Percentiles rank a stretch among this genome's conserved stretches.
These are phyloP conservation scores for Drosophila subobscura DNA, from an alignment of 1,140 invertebrate species.

Conservation along the genomic window DNA sequence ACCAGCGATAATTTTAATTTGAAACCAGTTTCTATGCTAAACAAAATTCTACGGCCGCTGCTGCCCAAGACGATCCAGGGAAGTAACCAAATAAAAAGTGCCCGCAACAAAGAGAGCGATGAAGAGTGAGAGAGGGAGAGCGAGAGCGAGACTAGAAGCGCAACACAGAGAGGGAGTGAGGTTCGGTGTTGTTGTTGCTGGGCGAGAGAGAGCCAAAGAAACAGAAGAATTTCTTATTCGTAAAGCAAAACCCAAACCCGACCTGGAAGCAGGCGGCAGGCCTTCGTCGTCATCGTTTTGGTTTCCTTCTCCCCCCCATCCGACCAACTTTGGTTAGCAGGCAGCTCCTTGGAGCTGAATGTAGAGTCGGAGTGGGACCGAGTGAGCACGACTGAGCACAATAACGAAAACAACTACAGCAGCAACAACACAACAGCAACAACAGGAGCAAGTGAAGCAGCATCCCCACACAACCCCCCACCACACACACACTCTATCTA, in stretches of 20 bases:
- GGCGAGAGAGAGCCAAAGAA: constrained; percentile 19
- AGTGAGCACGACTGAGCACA: constrained; percentile 48
- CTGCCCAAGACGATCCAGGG: constrained; percentile 53
- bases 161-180: not conserved
- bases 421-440: constrained; percentile 22
- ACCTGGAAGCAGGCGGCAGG: constrained; percentile 36
- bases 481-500: too few species aligned
- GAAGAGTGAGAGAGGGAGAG: constrained; percentile 14
- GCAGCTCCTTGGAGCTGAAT: constrained; percentile 2
- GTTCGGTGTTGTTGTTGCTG: too few species aligned
- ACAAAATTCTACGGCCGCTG: constrained; percentile 65
- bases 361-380: constrained; percentile 33
- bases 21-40: constrained; percentile 83
- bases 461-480: not conserved
- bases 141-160: not conserved
- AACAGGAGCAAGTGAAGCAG: constrained; percentile 32
- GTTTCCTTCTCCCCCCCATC: too few species aligned
- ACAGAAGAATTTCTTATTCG: constrained; percentile 64
- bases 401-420: constrained; percentile 35
- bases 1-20: constrained; percentile 83
- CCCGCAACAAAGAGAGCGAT: constrained; percentile 36
- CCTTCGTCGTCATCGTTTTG: constrained; percentile 12
- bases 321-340: not conserved
- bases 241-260: constrained; percentile 7
- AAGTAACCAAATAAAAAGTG: constrained; percentile 63